Evolutionary conservation across 1,140 invertebrate genomes (phyloP), one percentile per base, ranked within the genome.

Genomic region (Drosophila subpulchrella): DNA sequence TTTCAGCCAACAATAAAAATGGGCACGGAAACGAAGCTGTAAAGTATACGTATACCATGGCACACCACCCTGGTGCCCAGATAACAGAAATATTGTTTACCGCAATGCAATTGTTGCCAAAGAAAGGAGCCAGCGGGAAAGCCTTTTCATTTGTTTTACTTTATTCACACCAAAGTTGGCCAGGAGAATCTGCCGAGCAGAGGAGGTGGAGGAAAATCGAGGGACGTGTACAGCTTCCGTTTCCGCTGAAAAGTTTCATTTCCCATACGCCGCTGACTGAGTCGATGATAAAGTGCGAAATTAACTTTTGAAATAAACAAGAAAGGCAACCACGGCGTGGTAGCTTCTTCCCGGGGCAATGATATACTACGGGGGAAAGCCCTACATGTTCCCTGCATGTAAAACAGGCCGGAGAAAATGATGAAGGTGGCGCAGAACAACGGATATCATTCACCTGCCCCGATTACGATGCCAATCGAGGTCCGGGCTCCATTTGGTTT

Each of bases 61-160:
- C 7, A 5, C 27, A 27, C 41, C 72, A 63, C 60, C 48, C 30
- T 42, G 34, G 47, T 30, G 58, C 44, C 24, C 39, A 86, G 84
- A 86, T 88, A 86, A 83, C 82, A 86, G 81, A 86, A 86, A 88
- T 88, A 89, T 88, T 88, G 84, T 83, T 88, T 80, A 78, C 83
- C 84, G 84, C 83, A 88, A 89, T 88, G 83, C 82, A 86, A 86
- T 86, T 86, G 83, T 88, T 86, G 82, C 71, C 79, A 86, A 86
- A 88, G 79, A 83, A 88, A 79, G 59, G 59, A 46, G 32, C 6
- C 47, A 50, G 47, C n/a, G 47, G n/a, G 24, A 34, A 27, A 51
- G 56, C 58, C 65, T 68, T 86, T 86, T 78, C 83, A 88, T 81
- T 86, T 86, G 84, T 79, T 86, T 88, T 81, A 86, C 71, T 89